Evolutionary conservation across 1,140 invertebrate species (phyloP).

Genomic region (Periplaneta americana): DNA sequence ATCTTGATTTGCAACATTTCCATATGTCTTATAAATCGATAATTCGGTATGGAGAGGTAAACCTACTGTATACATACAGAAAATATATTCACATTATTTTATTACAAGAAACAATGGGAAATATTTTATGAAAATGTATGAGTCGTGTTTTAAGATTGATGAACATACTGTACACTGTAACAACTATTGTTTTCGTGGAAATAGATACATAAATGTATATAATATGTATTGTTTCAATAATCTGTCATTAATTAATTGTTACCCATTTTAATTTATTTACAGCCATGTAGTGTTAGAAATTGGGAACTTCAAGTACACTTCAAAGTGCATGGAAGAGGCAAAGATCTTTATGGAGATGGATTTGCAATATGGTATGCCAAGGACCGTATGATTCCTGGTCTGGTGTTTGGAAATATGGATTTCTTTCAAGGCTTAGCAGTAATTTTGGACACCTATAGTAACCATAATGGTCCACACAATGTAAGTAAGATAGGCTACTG

Average conservation of each 20-base stretch:
- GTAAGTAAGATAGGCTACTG: slow-evolving; percentile 47
- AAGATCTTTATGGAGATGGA: slow-evolving; percentile 95
- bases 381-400: slow-evolving; percentile 78
- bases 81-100: too few relatives aligned
- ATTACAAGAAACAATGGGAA: too few relatives aligned
- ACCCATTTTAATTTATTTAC: slow-evolving; percentile 11
- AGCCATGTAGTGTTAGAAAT: slow-evolving; percentile 79
- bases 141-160: too few relatives aligned
- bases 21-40: too few relatives aligned
- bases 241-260: neutral
- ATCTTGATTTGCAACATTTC: too few relatives aligned
- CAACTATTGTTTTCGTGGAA: too few relatives aligned
- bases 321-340: slow-evolving; percentile 92
- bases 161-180: too few relatives aligned
- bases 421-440: slow-evolving; percentile 88
- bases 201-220: too few relatives aligned
- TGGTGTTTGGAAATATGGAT: slow-evolving; percentile 94
- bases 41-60: too few relatives aligned
- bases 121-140: too few relatives aligned
- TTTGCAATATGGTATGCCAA: slow-evolving; percentile 96
- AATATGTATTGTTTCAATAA: neutral
- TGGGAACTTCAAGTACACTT: slow-evolving; percentile 98
- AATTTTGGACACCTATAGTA: slow-evolving; percentile 97
- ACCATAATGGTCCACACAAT: slow-evolving; percentile 98
- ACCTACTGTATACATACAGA: too few relatives aligned